Conservation (phyloP, 2,113 vertebrate species). For the Plecotus auritus region DNA sequence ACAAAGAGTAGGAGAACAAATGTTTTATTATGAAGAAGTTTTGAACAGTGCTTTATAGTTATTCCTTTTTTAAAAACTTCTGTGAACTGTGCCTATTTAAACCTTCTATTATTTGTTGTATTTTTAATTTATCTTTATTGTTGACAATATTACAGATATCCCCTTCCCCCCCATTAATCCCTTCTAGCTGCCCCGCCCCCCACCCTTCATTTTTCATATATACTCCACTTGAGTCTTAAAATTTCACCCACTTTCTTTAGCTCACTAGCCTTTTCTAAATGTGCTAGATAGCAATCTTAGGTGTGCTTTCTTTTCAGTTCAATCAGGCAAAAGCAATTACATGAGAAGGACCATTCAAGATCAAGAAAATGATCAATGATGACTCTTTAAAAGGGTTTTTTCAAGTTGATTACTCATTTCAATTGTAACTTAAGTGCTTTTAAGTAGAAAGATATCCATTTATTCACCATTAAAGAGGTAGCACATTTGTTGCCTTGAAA, state of each 20-base stretch:
- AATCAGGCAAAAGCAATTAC: not conserved
- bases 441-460: conserved; percentile 44
- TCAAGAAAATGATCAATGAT: not conserved
- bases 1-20: not conserved
- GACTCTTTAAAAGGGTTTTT: not conserved
- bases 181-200: too few species aligned
- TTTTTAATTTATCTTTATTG: too few species aligned
- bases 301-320: not conserved
- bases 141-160: too few species aligned
- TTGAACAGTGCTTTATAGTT: not conserved
- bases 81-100: not conserved
- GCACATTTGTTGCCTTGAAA: conserved; percentile 50
- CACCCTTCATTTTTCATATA: not conserved
- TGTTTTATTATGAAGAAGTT: not conserved
- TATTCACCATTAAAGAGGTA: conserved; percentile 40
- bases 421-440: conserved; percentile 32
- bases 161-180: too few species aligned
- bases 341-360: not conserved
- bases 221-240: not conserved
- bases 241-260: not conserved
- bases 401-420: not conserved
- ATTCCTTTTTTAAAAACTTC: not conserved
- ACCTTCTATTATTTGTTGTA: not conserved
- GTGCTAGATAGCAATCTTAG: not conserved
- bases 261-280: not conserved